Percentiles rank a stretch among this genome's conserved stretches.
Conservation (phyloP, 2,888 invertebrate species). For the Lypha dubia region DNA sequence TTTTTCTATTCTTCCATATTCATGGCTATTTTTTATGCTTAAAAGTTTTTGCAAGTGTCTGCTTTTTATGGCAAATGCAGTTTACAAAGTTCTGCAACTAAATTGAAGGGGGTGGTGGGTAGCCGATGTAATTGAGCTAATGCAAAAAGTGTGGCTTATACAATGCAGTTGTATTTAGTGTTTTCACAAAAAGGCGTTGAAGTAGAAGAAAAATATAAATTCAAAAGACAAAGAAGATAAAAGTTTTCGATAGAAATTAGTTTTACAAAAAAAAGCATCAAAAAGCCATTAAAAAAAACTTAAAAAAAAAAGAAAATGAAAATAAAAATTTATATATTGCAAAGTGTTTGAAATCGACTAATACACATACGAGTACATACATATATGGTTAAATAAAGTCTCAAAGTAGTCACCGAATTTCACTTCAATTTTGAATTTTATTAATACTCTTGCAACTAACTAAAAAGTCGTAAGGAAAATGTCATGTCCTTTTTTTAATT, state of each 20-base stretch:
- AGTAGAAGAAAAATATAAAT: constrained; percentile 3
- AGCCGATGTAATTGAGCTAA: constrained; percentile 12
- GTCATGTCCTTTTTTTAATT: too few relatives aligned
- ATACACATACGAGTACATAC: too few relatives aligned
- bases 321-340: too few relatives aligned
- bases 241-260: constrained; percentile 14
- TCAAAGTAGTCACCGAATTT: too few relatives aligned
- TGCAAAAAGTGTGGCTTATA: constrained; percentile 27
- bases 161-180: constrained; percentile 26
- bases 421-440: too few relatives aligned
- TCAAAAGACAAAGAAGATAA: constrained; percentile 1
- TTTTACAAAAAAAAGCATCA: neutral
- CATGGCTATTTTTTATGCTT: neutral
- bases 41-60: constrained; percentile 5
- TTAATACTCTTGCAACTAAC: too few relatives aligned
- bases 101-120: constrained; percentile 1
- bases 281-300: neutral
- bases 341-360: too few relatives aligned
- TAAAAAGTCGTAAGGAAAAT: too few relatives aligned
- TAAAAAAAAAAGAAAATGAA: neutral
- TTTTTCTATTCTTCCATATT: neutral
- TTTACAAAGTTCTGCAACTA: constrained; percentile 10
- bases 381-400: too few relatives aligned
- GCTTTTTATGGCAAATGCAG: constrained; percentile 31
- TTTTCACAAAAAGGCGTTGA: constrained; percentile 6